Percentiles rank a stretch among this genome's conserved stretches.
These are phyloP conservation scores for Ginglymostoma cirratum DNA, from an alignment of 2,113 vertebrate species.

Conservation along the genomic window DNA sequence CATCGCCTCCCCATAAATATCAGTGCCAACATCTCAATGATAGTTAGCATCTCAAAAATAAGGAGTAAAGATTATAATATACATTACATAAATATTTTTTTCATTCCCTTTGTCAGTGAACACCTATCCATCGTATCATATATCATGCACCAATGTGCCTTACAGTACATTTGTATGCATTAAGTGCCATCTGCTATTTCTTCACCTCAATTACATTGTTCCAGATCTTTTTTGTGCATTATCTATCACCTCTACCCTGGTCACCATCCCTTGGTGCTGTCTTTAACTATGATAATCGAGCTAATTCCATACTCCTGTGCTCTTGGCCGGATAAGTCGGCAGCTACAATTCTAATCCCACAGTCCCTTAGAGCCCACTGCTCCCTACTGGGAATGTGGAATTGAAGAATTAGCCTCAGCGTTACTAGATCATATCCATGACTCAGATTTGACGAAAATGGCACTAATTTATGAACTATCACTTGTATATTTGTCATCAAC, in stretches of 20 bases:
- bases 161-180: neutral
- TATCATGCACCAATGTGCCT: neutral
- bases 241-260: conserved; percentile 13
- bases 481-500: neutral
- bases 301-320: conserved; percentile 7
- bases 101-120: conserved; percentile 9
- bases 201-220: conserved; percentile 27
- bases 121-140: neutral
- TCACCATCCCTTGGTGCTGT: conserved; percentile 11
- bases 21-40: neutral
- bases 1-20: neutral
- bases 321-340: neutral
- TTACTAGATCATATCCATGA: neutral
- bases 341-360: neutral
- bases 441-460: neutral
- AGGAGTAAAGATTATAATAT: neutral
- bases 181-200: neutral
- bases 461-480: neutral
- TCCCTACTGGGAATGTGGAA: neutral
- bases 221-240: conserved; percentile 22
- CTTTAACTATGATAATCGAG: neutral
- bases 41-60: neutral
- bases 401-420: neutral
- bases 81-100: neutral
- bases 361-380: neutral